Evolutionary conservation across 2,797 vertebrate species (phyloP).

Genomic region (Thripadectes ignobilis): DNA sequence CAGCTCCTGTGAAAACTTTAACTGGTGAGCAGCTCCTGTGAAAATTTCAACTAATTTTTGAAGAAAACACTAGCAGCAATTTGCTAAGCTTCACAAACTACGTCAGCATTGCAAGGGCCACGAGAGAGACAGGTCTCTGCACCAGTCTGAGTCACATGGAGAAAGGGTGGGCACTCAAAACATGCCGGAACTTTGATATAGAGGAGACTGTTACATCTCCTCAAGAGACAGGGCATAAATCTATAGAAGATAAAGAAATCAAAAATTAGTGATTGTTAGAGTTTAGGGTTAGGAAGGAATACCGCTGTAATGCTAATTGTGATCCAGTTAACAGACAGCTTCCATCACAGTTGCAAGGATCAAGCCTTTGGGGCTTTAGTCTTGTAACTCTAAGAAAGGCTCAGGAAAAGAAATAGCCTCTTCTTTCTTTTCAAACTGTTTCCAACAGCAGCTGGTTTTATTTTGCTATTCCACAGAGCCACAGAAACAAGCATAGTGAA

Average conservation of each 20-base stretch:
- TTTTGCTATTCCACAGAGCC: neutral
- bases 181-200: neutral
- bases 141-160: neutral
- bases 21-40: neutral
- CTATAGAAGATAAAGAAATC: neutral
- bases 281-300: neutral
- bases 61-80: neutral
- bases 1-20: neutral
- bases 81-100: neutral
- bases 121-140: neutral
- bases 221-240: neutral
- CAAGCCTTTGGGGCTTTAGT: neutral
- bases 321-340: neutral
- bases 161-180: neutral
- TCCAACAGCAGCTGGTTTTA: neutral
- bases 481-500: slow-evolving; percentile 21
- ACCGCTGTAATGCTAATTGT: neutral
- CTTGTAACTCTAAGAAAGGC: neutral
- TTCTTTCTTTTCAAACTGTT: neutral
- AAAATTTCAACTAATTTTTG: neutral
- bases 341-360: neutral
- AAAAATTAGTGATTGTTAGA: neutral
- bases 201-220: neutral
- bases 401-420: neutral
- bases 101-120: neutral